A percentile compares a stretch with the other conserved stretches of the same genome.
phyloP scores from a whole-genome alignment of 2,888 invertebrate genomes.

The Ophonus ardosiacus region DNA sequence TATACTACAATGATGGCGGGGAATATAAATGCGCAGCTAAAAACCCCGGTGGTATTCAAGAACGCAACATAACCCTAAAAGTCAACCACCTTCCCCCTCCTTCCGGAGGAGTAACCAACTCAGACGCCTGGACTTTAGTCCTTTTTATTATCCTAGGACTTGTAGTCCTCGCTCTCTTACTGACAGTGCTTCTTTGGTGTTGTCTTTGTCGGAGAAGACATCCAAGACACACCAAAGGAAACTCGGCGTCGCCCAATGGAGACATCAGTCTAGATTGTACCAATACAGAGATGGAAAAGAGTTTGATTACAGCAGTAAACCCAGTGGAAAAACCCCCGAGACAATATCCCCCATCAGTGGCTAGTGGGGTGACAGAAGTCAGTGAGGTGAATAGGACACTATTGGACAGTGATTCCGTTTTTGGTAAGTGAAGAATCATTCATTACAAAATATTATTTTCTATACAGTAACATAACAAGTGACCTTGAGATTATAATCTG shows the following conservation, averaged over 20 bases:
- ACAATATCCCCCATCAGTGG: conserved; percentile 84
- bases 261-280: conserved; percentile 86
- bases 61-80: conserved; percentile 84
- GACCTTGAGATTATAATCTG: no score
- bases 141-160: conserved; percentile 75
- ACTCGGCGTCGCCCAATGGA: conserved; percentile 80
- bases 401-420: conserved; percentile 88
- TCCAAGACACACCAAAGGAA: conserved; percentile 79
- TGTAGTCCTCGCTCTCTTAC: conserved; percentile 76
- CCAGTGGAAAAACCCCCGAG: conserved; percentile 91
- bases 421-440: conserved; percentile 79
- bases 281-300: conserved; percentile 90
- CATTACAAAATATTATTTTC: no score
- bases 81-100: conserved; percentile 70
- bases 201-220: conserved; percentile 72
- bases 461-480: no score
- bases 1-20: conserved; percentile 76
- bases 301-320: conserved; percentile 89
- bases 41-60: conserved; percentile 88
- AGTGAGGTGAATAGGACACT: conserved; percentile 89
- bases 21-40: conserved; percentile 86
- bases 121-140: conserved; percentile 72
- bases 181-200: conserved; percentile 74
- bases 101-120: conserved; percentile 67
- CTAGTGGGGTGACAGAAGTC: conserved; percentile 87